phyloP scores from a whole-genome alignment of 2,113 vertebrate species.

The Acrocephalus kingi region DNA sequence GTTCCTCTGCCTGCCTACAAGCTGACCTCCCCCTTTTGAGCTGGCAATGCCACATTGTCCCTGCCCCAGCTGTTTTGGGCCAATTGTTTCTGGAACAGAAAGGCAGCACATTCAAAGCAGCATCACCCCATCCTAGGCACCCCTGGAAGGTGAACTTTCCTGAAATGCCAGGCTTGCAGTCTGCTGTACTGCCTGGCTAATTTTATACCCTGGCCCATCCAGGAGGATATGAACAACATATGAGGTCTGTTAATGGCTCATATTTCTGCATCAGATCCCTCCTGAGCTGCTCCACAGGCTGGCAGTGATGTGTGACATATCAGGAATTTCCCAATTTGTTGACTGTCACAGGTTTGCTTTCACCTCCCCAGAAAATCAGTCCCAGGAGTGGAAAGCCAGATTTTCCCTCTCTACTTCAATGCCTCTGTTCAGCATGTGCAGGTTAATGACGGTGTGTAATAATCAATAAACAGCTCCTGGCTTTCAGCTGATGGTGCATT shows the following conservation, averaged over 20 bases:
- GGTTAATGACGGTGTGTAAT: not conserved
- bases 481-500: conserved; percentile 37
- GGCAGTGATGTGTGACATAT: not conserved
- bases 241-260: not conserved
- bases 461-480: conserved; percentile 26
- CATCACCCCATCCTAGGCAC: not conserved
- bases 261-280: not conserved
- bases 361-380: conserved; percentile 36
- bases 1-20: not conserved
- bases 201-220: not conserved
- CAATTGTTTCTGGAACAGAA: not conserved
- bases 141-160: not conserved
- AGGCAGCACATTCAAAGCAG: not conserved
- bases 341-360: conserved; percentile 29
- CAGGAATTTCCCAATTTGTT: conserved; percentile 33
- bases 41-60: not conserved
- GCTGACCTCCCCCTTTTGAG: rapidly evolving
- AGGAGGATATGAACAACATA: not conserved
- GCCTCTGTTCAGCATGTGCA: not conserved
- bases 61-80: not conserved
- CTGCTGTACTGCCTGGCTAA: not conserved
- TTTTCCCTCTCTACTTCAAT: not conserved
- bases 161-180: not conserved
- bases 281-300: not conserved
- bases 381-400: not conserved